A percentile compares a stretch with the other conserved stretches of the same genome.
These are phyloP conservation scores for Notamacropus eugenii DNA, from an alignment of 2,797 vertebrate species.

Conservation along the genomic window DNA sequence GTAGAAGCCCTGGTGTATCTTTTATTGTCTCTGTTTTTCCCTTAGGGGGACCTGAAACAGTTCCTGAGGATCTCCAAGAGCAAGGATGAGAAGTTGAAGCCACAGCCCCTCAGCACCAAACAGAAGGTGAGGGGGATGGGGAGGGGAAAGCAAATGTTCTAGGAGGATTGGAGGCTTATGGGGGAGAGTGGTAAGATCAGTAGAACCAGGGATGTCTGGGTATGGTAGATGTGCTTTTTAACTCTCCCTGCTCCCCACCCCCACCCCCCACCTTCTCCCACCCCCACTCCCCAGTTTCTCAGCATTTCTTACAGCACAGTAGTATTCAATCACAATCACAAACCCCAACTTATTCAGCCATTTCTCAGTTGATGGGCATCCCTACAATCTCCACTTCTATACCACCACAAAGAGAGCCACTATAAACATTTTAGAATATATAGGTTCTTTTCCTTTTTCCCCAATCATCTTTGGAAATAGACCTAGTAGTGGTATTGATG, in stretches of 20 bases:
- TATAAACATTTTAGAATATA: not conserved
- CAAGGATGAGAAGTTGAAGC: conserved; percentile 95
- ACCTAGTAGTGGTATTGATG: not conserved
- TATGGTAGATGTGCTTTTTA: not conserved
- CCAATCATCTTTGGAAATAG: not conserved
- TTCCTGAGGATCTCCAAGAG: conserved; percentile 96
- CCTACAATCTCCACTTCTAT: not conserved
- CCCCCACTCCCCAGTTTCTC: not conserved
- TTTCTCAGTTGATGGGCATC: not conserved
- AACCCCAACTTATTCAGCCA: not conserved
- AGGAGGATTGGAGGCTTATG: not conserved
- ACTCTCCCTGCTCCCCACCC: not conserved
- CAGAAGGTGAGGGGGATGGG: conserved; percentile 90
- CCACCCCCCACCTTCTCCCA: too few relatives aligned
- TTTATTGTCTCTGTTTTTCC: conserved; percentile 23
- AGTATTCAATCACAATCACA: not conserved
- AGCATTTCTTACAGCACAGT: not conserved
- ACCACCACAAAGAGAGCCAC: not conserved
- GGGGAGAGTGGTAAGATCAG: not conserved
- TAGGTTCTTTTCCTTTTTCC: not conserved
- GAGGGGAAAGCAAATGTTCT: not conserved
- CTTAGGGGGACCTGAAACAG: conserved; percentile 97
- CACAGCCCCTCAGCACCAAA: conserved; percentile 94
- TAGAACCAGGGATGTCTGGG: not conserved
- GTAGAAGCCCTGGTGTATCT: conserved; percentile 23